phyloP scores from a whole-genome alignment of 2,797 vertebrate genomes.

The Lagodon rhomboides region DNA sequence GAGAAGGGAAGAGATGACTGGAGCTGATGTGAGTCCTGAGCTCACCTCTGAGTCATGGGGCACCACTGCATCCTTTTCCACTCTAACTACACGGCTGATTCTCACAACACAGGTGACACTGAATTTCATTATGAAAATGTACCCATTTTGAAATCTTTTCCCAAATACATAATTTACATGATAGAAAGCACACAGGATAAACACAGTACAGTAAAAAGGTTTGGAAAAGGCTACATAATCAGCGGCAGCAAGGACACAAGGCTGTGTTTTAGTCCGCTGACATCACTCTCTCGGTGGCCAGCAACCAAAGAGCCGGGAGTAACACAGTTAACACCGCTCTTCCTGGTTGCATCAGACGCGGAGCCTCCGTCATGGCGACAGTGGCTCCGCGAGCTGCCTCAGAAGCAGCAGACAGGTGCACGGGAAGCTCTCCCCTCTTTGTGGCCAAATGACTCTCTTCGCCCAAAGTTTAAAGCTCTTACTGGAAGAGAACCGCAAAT shows the following conservation, averaged over 20 bases:
- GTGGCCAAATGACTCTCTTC: constrained; percentile 73
- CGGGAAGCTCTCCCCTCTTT: constrained; percentile 56
- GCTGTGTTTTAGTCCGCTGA: constrained; percentile 23
- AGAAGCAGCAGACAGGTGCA: constrained; percentile 53
- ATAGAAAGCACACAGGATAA: background rate
- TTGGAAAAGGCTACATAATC: constrained; percentile 12
- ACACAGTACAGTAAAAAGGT: constrained; percentile 13
- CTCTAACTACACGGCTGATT: constrained; percentile 12
- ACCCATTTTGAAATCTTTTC: no score
- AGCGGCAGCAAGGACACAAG: constrained; percentile 14
- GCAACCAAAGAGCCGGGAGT: constrained; percentile 11
- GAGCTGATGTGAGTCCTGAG: constrained; percentile 39
- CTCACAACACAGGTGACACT: constrained; percentile 12
- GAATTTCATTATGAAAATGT: constrained; percentile 3
- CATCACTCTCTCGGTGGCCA: constrained; percentile 28
- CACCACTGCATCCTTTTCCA: constrained; percentile 35
- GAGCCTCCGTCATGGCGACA: constrained; percentile 30
- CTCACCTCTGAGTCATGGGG: constrained; percentile 51
- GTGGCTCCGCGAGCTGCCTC: constrained; percentile 25
- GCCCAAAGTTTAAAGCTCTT: constrained; percentile 82
- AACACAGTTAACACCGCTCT: constrained; percentile 15
- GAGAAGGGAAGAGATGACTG: constrained; percentile 19
- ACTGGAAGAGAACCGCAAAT: constrained; percentile 85
- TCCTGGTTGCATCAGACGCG: constrained; percentile 15
- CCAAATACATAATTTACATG: background rate